Evolutionary conservation across 92 coral and sea anemone species (phyloP), one percentile per base, ranked within the genome.

Genomic region (Phenganax marumi): DNA sequence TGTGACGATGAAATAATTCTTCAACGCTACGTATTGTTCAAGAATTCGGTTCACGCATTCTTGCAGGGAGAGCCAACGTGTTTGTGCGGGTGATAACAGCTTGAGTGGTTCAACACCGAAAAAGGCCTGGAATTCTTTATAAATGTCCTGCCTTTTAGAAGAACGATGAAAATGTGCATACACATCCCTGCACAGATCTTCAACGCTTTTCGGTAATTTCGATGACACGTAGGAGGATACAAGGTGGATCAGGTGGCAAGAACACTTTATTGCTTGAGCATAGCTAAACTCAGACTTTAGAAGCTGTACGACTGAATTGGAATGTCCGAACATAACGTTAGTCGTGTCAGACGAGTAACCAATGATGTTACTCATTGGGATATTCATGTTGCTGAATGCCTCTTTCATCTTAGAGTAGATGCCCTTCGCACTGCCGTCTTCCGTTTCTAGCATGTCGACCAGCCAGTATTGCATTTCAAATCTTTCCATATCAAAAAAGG

Each of bases 11-110:
- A 88, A 88, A 51, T 68, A 84, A 70, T 81, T 56, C 65, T 77
- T 88, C 73, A 84, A 79, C 81, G 88, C 90, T 78, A 82, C 87
- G 84, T 74, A 75, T 82, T 87, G 90, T 33, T 33, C 43, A 33
- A 33, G 43, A 33, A 33, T 33, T 1, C 43, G 43, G 84, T 87
- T 82, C 14, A 84, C 52, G 81, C 90, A 86, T 86, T 86, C 84
- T 77, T 74, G 77, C 25, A 87, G 87, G 49, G 90, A 87, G 50
- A 87, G 81, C 90, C 87, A 87, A 23, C 88, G 79, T 73, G 86
- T 88, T 54, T 87, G 82, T 80, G 88, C 86, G 54, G 76, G 86
- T 50, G 79, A 76, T 73, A 88, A 80, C 68, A 84, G 73, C 72
- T 87, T 87, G 23, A 78, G 71, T 52, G 88, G 80, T 49, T 84